Percentiles rank a stretch among this genome's conserved stretches.
Conservation (phyloP, 2,888 invertebrate species). For the Julus scandinavius region DNA sequence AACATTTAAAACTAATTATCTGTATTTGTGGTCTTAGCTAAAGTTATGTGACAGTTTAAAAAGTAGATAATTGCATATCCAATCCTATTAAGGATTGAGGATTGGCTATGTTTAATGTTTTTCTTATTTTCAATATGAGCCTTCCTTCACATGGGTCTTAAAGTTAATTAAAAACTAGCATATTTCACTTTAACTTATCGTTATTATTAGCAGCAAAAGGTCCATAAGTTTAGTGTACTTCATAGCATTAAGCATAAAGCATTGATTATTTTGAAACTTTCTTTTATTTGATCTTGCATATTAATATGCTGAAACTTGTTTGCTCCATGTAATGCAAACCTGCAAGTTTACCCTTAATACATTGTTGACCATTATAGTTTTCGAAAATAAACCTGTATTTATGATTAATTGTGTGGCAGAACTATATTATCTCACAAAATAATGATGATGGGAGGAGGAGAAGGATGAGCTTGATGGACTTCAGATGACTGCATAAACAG, state of each 20-base stretch:
- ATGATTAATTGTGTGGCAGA: background rate
- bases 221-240: too few species aligned
- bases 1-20: too few species aligned
- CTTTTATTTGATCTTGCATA: background rate
- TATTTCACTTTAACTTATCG: background rate
- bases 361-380: constrained; percentile 10
- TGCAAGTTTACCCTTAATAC: background rate
- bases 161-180: too few species aligned
- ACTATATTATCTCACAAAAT: constrained; percentile 7
- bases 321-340: background rate
- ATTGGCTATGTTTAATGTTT: too few species aligned
- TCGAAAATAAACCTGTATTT: constrained; percentile 29
- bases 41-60: too few species aligned
- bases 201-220: too few species aligned
- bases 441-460: constrained; percentile 13
- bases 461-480: constrained; percentile 27
- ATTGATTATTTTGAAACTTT: background rate
- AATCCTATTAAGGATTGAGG: too few species aligned
- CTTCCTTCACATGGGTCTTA: too few species aligned
- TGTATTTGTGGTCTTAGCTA: too few species aligned
- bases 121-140: too few species aligned
- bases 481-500: background rate
- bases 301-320: constrained; percentile 16
- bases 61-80: too few species aligned
- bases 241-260: too few species aligned